Percentiles rank a stretch among this genome's conserved stretches.
phyloP scores from a whole-genome alignment of 2,888 invertebrate species.

The Leptopilina syphax region DNA sequence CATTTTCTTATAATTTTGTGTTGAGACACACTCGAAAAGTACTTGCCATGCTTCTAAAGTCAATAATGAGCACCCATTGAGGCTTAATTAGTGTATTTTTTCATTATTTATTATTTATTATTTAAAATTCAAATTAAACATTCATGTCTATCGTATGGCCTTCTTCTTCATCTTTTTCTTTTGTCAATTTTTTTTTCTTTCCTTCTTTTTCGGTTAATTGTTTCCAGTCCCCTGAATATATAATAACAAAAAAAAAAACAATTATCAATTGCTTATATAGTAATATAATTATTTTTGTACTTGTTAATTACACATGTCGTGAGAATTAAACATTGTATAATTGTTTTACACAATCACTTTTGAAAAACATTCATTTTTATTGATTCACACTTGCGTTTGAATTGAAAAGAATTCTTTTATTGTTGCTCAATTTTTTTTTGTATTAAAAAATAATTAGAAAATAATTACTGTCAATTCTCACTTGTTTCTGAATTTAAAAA shows the following conservation, averaged over 20 bases:
- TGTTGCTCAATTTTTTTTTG: too few relatives aligned
- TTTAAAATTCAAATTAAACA: conserved; percentile 15
- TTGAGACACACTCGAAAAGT: not conserved
- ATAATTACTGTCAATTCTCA: too few relatives aligned
- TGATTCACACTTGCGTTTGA: not conserved
- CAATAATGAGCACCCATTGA: conserved; percentile 11
- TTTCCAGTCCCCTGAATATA: not conserved
- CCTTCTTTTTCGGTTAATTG: not conserved
- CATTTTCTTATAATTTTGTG: conserved; percentile 14
- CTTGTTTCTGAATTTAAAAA: too few relatives aligned
- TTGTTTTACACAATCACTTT: not conserved
- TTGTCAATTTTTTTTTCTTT: not conserved
- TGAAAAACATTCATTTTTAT: not conserved
- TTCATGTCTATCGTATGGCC: not conserved
- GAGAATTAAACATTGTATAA: not conserved
- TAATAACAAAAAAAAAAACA: too few relatives aligned
- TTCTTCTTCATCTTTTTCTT: not conserved
- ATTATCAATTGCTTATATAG: not conserved
- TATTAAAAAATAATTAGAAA: too few relatives aligned
- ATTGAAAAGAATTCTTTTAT: not conserved
- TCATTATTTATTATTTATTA: not conserved
- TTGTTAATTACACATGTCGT: conserved; percentile 19
- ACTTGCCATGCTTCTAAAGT: conserved; percentile 23
- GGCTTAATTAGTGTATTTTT: not conserved
- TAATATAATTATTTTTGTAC: conserved; percentile 10